Conservation (phyloP, 2,888 invertebrate species). For the Dicranocentrus wangi region DNA sequence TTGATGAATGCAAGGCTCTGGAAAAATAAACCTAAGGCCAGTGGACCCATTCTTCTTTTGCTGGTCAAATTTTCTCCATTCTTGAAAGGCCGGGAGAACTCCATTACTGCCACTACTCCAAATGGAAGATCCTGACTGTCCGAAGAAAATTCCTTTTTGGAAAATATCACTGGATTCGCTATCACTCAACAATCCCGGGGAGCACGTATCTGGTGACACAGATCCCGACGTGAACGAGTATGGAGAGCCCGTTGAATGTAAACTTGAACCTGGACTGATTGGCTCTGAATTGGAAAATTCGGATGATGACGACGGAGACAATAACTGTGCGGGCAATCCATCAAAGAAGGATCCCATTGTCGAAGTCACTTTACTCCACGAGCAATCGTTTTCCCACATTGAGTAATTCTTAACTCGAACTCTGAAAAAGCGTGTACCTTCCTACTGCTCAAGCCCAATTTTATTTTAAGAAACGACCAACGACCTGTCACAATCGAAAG, state of each 20-base stretch:
- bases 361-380: slow-evolving; percentile 34
- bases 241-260: slow-evolving; percentile 26
- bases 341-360: not conserved
- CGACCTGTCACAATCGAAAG: too few species aligned
- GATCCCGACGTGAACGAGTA: slow-evolving; percentile 19
- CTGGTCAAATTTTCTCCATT: slow-evolving; percentile 32
- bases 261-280: slow-evolving; percentile 33
- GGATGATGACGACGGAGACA: not conserved
- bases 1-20: not conserved
- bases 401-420: too few species aligned
- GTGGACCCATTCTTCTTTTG: not conserved
- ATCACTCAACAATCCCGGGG: slow-evolving; percentile 2
- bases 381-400: slow-evolving; percentile 35
- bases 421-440: too few species aligned
- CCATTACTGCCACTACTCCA: not conserved
- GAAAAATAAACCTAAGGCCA: slow-evolving; percentile 37
- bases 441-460: too few species aligned
- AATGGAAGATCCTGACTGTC: not conserved
- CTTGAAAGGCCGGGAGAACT: slow-evolving; percentile 27
- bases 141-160: slow-evolving; percentile 2
- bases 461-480: too few species aligned
- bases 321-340: not conserved
- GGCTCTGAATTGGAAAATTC: slow-evolving; percentile 12
- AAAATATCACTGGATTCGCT: slow-evolving; percentile 7
- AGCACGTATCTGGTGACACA: slow-evolving; percentile 49